Conservation (phyloP, 2,113 vertebrate species). For the Petaurus breviceps region DNA sequence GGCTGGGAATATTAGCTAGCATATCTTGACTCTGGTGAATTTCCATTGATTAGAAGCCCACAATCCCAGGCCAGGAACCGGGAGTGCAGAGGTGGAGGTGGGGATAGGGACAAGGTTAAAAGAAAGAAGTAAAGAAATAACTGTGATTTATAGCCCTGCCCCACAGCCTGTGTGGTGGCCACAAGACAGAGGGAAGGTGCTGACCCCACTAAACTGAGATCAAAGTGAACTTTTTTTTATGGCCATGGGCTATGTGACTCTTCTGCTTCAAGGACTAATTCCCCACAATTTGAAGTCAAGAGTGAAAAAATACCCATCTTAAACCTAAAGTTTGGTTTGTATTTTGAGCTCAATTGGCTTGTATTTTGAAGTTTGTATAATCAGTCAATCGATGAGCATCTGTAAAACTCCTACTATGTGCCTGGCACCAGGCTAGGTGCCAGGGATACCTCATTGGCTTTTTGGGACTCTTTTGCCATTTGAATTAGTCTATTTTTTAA, state of each 20-base stretch:
- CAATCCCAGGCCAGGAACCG: conserved; percentile 29
- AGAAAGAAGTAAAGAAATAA: conserved; percentile 54
- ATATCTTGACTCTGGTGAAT: too few relatives aligned
- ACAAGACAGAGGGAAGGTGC: conserved; percentile 55
- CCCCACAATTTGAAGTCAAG: conserved; percentile 57
- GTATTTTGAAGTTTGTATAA: conserved; percentile 55
- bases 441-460: too few relatives aligned
- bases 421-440: too few relatives aligned
- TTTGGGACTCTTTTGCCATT: too few relatives aligned
- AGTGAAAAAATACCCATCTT: conserved; percentile 48
- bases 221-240: conserved; percentile 53
- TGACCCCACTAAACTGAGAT: conserved; percentile 35
- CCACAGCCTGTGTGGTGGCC: conserved; percentile 42
- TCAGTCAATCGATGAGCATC: too few relatives aligned
- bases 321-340: conserved; percentile 35
- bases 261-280: conserved; percentile 50
- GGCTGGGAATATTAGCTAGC: too few relatives aligned
- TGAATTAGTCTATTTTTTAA: too few relatives aligned
- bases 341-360: conserved; percentile 26
- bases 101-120: conserved; percentile 64
- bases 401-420: too few relatives aligned
- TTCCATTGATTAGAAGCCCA: not conserved
- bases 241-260: conserved; percentile 6
- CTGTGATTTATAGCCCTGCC: conserved; percentile 62
- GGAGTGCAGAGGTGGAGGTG: conserved; percentile 59